Evolutionary conservation across 2,113 vertebrate genomes (phyloP), one percentile per base, ranked within the genome.

Genomic region (Ibidorhyncha struthersii): DNA sequence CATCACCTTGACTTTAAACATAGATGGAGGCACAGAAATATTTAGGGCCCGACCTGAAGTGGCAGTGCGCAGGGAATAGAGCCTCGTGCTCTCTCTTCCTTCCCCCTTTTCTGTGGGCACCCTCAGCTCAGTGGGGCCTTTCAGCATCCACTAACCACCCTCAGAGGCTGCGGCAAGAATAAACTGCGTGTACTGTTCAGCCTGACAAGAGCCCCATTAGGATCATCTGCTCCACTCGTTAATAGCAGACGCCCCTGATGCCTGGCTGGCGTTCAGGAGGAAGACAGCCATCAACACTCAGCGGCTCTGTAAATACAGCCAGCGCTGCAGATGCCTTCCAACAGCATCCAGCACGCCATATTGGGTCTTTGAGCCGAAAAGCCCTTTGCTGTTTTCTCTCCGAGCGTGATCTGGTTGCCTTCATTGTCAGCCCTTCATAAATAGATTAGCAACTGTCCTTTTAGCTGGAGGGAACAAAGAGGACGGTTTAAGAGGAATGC

Each of bases 241-340:
- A 85, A 85, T 69, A 49, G 87, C 93, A 89, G 93, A n/a, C 2
- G 6, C 82, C 89, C 25, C 14, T 58, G 94, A 12, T 25, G 82
- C 45, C 92, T 96, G 93, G 87, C 88, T 87, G 7, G 1, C 0
- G 2, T 65, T 95, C 94, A 96, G 88, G 81, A 83, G 88, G 93
- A 93, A 90, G 43, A 32, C 82, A 94, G 90, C 92, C 96, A 92
- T 71, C 82, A 52, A 61, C 87, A 72, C 79, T 81, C 86, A 86
- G 61, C 76, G 88, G 87, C 94, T 89, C 92, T 92, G 87, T 65
- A n/a, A 58, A 85, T 50, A 65, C 93, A 72, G 45, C 80, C 85
- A 85, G 40, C 6, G 6, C 85, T 82, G 70, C 91, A 77, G 91
- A 89, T 95, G 86, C 85, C 69, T 96, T 80, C 93, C 69, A 83